Conservation (phyloP, 2,113 vertebrate genomes). For the Hyperopisus bebe region DNA sequence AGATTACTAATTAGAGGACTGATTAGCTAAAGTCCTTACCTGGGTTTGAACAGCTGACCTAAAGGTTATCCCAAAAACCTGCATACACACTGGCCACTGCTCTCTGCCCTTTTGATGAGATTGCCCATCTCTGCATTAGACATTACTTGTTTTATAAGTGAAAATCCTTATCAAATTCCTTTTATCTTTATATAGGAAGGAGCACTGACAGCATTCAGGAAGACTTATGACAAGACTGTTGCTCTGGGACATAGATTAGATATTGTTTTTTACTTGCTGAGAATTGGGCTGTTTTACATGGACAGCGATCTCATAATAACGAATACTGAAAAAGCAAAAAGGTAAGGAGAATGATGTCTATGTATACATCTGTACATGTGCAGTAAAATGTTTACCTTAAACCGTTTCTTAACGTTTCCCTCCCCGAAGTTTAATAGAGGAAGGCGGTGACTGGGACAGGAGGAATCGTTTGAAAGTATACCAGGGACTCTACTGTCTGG, state of each 20-base stretch:
- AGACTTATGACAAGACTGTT: constrained; percentile 95
- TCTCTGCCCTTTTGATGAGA: too few relatives aligned
- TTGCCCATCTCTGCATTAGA: background rate
- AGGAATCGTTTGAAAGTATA: constrained; percentile 96
- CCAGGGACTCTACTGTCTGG: constrained; percentile 94
- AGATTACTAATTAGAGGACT: too few relatives aligned
- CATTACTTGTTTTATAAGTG: background rate
- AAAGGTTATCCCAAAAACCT: too few relatives aligned
- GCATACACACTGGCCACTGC: too few relatives aligned
- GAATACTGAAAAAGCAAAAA: constrained; percentile 96
- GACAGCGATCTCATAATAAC: constrained; percentile 95
- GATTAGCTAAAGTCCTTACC: too few relatives aligned
- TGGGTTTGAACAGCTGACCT: too few relatives aligned
- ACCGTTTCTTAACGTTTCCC: background rate
- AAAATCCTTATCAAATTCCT: background rate
- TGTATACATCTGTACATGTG: background rate
- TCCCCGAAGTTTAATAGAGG: constrained; percentile 81
- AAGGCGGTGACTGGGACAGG: constrained; percentile 96
- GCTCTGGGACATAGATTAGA: constrained; percentile 91
- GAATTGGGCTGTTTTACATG: constrained; percentile 97
- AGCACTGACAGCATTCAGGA: constrained; percentile 86
- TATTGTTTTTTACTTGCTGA: constrained; percentile 91
- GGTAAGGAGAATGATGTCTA: constrained; percentile 53
- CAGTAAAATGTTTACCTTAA: background rate
- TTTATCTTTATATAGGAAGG: constrained; percentile 68